Conservation (phyloP, 2,888 invertebrate genomes). For the Nomada flava region DNA sequence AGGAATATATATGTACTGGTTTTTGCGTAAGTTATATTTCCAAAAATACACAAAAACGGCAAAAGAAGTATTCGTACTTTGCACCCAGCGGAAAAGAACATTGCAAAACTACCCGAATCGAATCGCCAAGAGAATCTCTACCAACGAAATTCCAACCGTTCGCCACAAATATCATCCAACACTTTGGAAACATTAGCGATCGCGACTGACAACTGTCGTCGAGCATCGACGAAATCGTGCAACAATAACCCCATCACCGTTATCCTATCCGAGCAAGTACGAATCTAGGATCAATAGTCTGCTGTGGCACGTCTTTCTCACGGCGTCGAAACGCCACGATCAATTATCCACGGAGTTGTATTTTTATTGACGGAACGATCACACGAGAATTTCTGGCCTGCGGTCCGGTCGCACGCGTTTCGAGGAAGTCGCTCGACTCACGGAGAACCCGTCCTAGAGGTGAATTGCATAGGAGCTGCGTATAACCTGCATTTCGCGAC, state of each 20-base stretch:
- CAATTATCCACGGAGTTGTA: slow-evolving; percentile 59
- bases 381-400: slow-evolving; percentile 61
- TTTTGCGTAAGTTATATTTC: too few relatives aligned
- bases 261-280: slow-evolving; percentile 32
- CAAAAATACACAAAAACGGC: too few relatives aligned
- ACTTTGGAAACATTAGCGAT: too few relatives aligned
- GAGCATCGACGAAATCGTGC: slow-evolving; percentile 12
- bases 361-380: slow-evolving; percentile 56
- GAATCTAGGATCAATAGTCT: slow-evolving; percentile 14
- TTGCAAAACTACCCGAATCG: too few relatives aligned
- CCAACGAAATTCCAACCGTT: too few relatives aligned
- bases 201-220: too few relatives aligned
- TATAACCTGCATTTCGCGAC: slow-evolving; percentile 65
- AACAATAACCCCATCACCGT: slow-evolving; percentile 21
- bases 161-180: too few relatives aligned
- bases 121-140: too few relatives aligned
- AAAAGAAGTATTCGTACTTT: too few relatives aligned
- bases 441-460: slow-evolving; percentile 52
- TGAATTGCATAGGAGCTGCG: slow-evolving; percentile 49
- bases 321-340: slow-evolving; percentile 58
- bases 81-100: too few relatives aligned
- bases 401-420: slow-evolving; percentile 50
- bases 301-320: slow-evolving; percentile 52
- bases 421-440: slow-evolving; percentile 48
- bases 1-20: too few relatives aligned